These are phyloP conservation scores for Oasisia sp. DNA, from an alignment of 2,888 invertebrate species.

Conservation along the genomic window DNA sequence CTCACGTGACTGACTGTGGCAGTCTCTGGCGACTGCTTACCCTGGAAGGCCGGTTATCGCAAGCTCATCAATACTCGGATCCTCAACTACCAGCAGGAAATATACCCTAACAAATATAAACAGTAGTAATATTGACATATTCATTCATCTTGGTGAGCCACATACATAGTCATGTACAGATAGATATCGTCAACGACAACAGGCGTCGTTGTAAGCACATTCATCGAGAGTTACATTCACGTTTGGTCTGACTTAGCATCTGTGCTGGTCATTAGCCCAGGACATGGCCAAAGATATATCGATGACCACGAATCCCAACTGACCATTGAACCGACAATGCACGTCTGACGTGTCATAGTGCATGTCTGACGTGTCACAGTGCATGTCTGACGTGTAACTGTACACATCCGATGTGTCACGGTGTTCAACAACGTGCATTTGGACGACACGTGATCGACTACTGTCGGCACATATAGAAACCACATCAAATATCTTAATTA, in stretches of 20 bases:
- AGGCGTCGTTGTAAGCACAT: neutral
- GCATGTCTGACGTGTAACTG: too few relatives aligned
- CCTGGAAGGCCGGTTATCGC: slow-evolving; percentile 17
- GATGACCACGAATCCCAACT: neutral
- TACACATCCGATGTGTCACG: too few relatives aligned
- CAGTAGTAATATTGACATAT: slow-evolving; percentile 13
- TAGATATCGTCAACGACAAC: neutral
- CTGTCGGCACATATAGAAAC: neutral
- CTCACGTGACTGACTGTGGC: neutral
- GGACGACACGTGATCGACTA: neutral
- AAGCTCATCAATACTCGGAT: neutral
- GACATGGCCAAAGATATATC: neutral
- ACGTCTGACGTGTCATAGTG: neutral
- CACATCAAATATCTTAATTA: neutral
- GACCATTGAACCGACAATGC: neutral
- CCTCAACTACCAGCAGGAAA: neutral
- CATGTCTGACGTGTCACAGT: too few relatives aligned
- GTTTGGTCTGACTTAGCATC: slow-evolving; percentile 6
- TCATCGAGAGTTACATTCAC: neutral
- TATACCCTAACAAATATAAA: slow-evolving; percentile 17
- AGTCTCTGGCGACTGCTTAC: neutral
- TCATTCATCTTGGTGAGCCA: neutral
- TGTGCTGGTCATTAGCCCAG: neutral
- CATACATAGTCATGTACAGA: slow-evolving; percentile 17
- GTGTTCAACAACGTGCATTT: neutral